phyloP scores from a whole-genome alignment of 2,888 invertebrate genomes.

The Phania funesta region DNA sequence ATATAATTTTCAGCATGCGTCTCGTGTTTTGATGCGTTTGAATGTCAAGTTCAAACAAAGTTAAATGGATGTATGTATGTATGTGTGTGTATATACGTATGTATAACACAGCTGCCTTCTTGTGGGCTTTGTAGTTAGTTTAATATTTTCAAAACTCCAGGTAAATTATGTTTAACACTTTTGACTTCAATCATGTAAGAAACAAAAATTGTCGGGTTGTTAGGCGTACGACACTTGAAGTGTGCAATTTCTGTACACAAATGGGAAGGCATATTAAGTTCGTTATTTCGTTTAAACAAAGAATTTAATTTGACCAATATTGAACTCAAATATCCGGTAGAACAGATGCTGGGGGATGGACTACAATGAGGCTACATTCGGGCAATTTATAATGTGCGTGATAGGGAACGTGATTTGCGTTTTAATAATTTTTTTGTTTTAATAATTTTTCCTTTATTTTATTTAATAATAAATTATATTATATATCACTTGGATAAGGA shows the following conservation, averaged over 20 bases:
- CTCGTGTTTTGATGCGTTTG: slow-evolving; percentile 41
- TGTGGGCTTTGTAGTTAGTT: background rate
- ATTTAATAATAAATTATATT: too few species aligned
- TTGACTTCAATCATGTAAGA: background rate
- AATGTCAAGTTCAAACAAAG: slow-evolving; percentile 63
- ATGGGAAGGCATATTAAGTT: background rate
- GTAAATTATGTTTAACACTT: slow-evolving; percentile 22
- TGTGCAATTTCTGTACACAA: background rate
- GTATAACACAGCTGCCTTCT: too few species aligned
- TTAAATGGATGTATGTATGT: slow-evolving; percentile 10
- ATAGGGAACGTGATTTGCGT: too few species aligned
- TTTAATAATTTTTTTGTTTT: too few species aligned
- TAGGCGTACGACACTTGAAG: background rate
- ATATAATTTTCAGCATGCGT: slow-evolving; percentile 19
- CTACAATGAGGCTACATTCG: too few species aligned
- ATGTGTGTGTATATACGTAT: background rate
- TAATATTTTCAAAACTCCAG: background rate
- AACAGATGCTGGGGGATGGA: too few species aligned
- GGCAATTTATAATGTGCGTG: too few species aligned
- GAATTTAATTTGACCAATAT: too few species aligned
- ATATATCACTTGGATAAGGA: too few species aligned
- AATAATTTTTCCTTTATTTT: too few species aligned
- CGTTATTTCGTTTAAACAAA: background rate
- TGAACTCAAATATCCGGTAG: too few species aligned
- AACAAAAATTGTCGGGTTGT: background rate